phyloP scores from a whole-genome alignment of 2,888 invertebrate species.

The Rhagonycha lutea region DNA sequence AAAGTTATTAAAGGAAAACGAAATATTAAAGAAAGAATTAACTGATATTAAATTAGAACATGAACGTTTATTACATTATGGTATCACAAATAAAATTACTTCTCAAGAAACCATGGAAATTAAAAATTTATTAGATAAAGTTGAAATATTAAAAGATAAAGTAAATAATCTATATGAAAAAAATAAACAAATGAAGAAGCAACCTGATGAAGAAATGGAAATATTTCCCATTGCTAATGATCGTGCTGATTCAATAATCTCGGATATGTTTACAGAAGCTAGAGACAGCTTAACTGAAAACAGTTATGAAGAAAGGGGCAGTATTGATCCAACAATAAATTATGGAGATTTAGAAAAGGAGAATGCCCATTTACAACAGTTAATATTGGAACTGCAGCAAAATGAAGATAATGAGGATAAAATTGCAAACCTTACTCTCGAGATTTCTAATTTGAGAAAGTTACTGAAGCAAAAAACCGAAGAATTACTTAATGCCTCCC shows the following conservation, averaged over 20 bases:
- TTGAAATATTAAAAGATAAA: not conserved
- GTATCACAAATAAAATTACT: not conserved
- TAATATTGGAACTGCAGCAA: not conserved
- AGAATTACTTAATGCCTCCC: not conserved
- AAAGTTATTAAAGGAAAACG: conserved; percentile 3
- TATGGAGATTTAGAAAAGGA: conserved; percentile 2
- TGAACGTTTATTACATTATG: not conserved
- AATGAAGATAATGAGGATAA: not conserved
- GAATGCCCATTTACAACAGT: not conserved
- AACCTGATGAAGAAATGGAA: not conserved
- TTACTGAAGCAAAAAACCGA: not conserved
- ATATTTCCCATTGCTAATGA: not conserved
- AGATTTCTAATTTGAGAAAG: not conserved
- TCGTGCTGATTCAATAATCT: not conserved
- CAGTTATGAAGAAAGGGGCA: not conserved
- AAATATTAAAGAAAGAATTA: not conserved
- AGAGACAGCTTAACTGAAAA: not conserved
- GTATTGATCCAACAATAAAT: not conserved
- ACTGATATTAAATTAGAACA: not conserved
- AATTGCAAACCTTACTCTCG: not conserved
- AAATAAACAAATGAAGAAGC: not conserved
- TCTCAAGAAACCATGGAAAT: not conserved
- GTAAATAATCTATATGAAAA: not conserved
- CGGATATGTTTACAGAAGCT: not conserved
- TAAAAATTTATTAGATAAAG: not conserved